Percentiles rank a stretch among this genome's conserved stretches.
Conservation (phyloP, 2,113 vertebrate genomes). For the Zeus faber region DNA sequence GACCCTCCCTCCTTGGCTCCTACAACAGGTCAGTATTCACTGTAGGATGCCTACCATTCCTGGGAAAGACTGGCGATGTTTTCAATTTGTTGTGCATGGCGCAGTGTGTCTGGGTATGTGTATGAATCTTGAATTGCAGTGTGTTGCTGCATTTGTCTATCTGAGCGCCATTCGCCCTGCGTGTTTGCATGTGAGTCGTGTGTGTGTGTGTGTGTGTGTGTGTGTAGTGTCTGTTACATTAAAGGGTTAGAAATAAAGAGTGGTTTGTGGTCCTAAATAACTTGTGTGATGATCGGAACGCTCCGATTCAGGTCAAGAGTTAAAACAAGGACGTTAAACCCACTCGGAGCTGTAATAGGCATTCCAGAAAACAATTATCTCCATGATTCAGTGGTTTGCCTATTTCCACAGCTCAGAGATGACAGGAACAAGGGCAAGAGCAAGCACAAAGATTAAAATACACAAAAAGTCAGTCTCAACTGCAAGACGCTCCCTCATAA, state of each 20-base stretch:
- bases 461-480: neutral
- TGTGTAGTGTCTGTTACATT: neutral
- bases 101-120: neutral
- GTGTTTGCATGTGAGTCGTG: no score
- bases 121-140: no score
- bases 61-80: slow-evolving; percentile 75
- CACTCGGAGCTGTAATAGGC: neutral
- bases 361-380: slow-evolving; percentile 1
- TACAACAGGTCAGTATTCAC: slow-evolving; percentile 73
- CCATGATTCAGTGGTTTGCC: slow-evolving; percentile 8
- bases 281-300: slow-evolving; percentile 10
- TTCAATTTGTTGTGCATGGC: slow-evolving; percentile 40
- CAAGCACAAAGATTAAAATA: neutral
- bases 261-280: neutral
- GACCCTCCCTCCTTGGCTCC: slow-evolving; percentile 60
- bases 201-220: neutral
- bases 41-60: slow-evolving; percentile 94
- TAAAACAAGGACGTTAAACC: slow-evolving; percentile 5
- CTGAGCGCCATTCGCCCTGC: no score
- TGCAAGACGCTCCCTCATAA: neutral
- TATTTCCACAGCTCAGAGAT: neutral
- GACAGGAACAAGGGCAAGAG: neutral
- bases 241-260: neutral
- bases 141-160: no score
- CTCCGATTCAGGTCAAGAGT: slow-evolving; percentile 2